phyloP scores from a whole-genome alignment of 2,888 invertebrate genomes.

The Netelia melanura region DNA sequence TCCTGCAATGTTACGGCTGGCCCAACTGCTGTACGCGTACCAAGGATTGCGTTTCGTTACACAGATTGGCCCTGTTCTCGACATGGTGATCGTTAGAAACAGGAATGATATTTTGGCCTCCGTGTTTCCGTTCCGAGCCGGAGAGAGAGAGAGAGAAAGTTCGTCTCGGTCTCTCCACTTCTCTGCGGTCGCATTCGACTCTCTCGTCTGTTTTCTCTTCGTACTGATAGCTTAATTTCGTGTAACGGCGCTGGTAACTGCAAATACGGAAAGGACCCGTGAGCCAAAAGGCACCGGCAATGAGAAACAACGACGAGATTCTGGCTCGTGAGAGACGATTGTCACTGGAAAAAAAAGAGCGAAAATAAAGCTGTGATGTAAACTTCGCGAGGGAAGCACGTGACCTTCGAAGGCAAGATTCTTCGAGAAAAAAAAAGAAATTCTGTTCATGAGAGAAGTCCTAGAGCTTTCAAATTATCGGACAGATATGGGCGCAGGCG shows the following conservation, averaged over 20 bases:
- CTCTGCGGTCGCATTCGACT: slow-evolving; percentile 13
- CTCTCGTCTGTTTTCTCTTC: slow-evolving; percentile 31
- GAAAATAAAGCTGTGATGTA: not conserved
- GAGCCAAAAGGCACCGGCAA: not conserved
- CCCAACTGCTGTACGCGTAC: no score
- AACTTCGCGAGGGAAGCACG: not conserved
- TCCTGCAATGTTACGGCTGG: no score
- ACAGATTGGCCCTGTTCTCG: not conserved
- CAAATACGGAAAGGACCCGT: slow-evolving; percentile 55
- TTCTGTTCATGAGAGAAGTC: not conserved
- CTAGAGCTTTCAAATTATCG: slow-evolving; percentile 14
- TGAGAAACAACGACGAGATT: not conserved
- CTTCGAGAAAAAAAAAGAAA: not conserved
- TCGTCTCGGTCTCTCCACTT: not conserved
- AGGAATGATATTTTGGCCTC: slow-evolving; percentile 59
- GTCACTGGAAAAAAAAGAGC: not conserved
- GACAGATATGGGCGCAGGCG: not conserved
- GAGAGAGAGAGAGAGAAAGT: no score
- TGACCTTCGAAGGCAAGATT: not conserved
- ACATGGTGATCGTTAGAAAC: slow-evolving; percentile 23
- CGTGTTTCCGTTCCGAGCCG: slow-evolving; percentile 18
- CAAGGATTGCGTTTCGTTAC: not conserved
- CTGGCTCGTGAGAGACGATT: not conserved
- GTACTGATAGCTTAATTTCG: slow-evolving; percentile 65
- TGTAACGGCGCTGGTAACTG: slow-evolving; percentile 61